A percentile compares a stretch with the other conserved stretches of the same genome.
phyloP scores from a whole-genome alignment of 2,113 vertebrate species.

The Piaya cayana region DNA sequence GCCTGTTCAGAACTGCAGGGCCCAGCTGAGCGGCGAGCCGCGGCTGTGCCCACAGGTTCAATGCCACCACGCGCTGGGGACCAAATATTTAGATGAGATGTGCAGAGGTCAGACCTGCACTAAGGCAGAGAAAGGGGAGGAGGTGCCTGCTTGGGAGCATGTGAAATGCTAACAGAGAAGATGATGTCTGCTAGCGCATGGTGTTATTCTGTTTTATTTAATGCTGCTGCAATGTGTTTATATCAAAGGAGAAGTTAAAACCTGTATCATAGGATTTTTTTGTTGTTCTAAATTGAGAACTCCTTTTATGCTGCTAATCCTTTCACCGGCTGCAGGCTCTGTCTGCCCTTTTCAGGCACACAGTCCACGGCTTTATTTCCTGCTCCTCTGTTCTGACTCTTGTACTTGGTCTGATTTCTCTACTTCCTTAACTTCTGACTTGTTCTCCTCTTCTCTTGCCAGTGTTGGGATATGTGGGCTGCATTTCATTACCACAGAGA shows the following conservation, averaged over 20 bases:
- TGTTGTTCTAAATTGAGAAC: conserved; percentile 26
- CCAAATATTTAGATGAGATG: neutral
- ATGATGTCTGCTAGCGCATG: neutral
- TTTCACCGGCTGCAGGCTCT: conserved; percentile 55
- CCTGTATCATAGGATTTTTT: conserved; percentile 17
- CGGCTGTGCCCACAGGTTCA: no score
- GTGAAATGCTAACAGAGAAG: neutral
- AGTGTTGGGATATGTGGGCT: conserved; percentile 47
- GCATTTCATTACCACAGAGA: conserved; percentile 61
- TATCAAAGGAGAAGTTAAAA: conserved; percentile 33
- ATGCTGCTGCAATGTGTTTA: neutral
- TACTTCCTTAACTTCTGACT: conserved; percentile 70
- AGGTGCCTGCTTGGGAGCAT: neutral
- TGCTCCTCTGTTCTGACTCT: conserved; percentile 61
- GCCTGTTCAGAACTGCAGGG: neutral
- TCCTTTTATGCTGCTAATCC: conserved; percentile 56
- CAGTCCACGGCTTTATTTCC: conserved; percentile 59
- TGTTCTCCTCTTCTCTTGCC: conserved; percentile 59
- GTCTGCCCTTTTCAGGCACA: conserved; percentile 52
- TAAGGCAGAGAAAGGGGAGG: neutral
- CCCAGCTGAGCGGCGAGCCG: no score
- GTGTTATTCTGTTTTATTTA: neutral
- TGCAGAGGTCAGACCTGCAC: neutral
- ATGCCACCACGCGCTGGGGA: neutral
- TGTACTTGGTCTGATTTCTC: conserved; percentile 60